Percentiles rank a stretch among this genome's conserved stretches.
Conservation (phyloP, 2,888 invertebrate species). For the Macrophya alboannulata region DNA sequence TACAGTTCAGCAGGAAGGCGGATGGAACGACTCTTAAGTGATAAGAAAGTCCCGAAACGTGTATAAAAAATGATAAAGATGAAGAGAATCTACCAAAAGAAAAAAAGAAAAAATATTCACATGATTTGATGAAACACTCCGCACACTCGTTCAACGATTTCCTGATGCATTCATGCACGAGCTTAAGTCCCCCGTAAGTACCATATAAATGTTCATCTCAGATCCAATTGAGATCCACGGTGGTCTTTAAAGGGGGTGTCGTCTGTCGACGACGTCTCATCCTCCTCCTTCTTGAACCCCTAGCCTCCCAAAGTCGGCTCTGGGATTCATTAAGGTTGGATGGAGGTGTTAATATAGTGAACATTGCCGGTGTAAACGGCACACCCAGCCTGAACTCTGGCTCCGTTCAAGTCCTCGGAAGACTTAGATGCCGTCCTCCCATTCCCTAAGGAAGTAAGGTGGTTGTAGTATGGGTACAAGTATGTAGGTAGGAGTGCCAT, state of each 20-base stretch:
- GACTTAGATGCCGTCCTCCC: conserved; percentile 42
- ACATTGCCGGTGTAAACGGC: conserved; percentile 71
- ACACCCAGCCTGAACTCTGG: conserved; percentile 63
- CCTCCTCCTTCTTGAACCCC: conserved; percentile 34
- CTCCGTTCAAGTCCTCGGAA: conserved; percentile 50
- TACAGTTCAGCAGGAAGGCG: too few relatives aligned
- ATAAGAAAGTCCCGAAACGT: too few relatives aligned
- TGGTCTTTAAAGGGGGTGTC: conserved; percentile 33
- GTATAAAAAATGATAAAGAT: too few relatives aligned
- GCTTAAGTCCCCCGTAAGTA: not conserved
- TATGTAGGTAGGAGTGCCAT: not conserved
- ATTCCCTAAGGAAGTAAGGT: not conserved
- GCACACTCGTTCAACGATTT: not conserved
- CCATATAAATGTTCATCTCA: not conserved
- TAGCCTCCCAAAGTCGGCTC: conserved; percentile 63
- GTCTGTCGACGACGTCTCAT: conserved; percentile 14
- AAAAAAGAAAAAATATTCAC: not conserved
- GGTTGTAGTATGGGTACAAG: conserved; percentile 14
- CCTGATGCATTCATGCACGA: not conserved
- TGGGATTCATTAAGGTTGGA: conserved; percentile 77
- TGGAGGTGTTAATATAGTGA: conserved; percentile 78
- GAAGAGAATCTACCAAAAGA: not conserved
- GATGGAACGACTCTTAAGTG: conserved; percentile 46
- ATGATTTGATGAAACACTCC: not conserved
- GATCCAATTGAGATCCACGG: conserved; percentile 49